phyloP scores from a whole-genome alignment of 2,888 invertebrate genomes.

The Rhamphomyia laevipes region DNA sequence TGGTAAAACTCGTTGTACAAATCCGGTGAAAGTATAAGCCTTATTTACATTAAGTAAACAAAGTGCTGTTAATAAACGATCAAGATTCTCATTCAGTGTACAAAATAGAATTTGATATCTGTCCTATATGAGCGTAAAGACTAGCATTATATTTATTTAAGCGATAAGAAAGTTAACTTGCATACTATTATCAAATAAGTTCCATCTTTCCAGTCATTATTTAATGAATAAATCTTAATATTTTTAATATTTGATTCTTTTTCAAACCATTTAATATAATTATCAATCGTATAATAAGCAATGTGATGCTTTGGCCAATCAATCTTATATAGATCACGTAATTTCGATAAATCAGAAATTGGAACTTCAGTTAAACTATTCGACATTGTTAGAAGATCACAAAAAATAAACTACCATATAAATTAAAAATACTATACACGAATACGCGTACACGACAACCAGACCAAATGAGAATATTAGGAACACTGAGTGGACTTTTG shows the following conservation, averaged over 20 bases:
- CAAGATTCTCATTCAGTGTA: constrained; percentile 20
- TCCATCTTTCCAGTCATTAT: constrained; percentile 13
- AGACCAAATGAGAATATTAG: too few relatives aligned
- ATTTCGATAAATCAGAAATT: constrained; percentile 9
- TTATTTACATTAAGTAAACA: constrained; percentile 16
- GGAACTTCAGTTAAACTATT: constrained; percentile 14
- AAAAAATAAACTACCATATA: too few relatives aligned
- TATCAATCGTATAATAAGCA: constrained; percentile 14
- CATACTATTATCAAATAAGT: background rate
- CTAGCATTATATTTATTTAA: too few relatives aligned
- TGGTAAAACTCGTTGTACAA: background rate
- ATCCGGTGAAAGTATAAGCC: constrained; percentile 7
- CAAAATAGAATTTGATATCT: constrained; percentile 18
- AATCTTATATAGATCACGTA: constrained; percentile 15
- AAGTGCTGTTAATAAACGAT: constrained; percentile 19
- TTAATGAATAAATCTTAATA: constrained; percentile 14
- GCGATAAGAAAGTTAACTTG: too few relatives aligned
- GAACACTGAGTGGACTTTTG: too few relatives aligned
- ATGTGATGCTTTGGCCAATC: constrained; percentile 16
- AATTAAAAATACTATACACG: too few relatives aligned
- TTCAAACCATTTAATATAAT: constrained; percentile 14
- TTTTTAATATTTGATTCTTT: constrained; percentile 10
- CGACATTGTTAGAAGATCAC: too few relatives aligned
- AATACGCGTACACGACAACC: too few relatives aligned
- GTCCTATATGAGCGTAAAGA: background rate